Evolutionary conservation across 2,113 vertebrate species (phyloP).

Genomic region (Pica pica): DNA sequence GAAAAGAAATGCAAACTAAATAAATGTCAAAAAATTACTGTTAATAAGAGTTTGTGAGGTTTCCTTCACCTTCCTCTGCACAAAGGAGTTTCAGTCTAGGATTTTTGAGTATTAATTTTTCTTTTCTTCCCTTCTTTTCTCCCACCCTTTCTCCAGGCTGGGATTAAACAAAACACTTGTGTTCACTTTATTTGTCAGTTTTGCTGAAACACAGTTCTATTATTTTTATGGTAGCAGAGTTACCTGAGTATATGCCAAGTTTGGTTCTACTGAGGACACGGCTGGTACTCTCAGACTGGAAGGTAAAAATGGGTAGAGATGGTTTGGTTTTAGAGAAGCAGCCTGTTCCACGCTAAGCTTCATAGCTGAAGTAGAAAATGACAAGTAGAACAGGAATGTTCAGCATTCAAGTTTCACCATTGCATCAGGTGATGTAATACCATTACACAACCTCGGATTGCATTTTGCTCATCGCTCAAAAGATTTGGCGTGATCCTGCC

Average conservation of each 20-base stretch:
- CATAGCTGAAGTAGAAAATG: not conserved
- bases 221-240: not conserved
- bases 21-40: not conserved
- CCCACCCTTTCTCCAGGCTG: not conserved
- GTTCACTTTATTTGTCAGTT: not conserved
- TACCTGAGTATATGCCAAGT: not conserved
- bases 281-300: not conserved
- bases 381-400: not conserved
- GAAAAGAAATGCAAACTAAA: not conserved
- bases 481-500: not conserved
- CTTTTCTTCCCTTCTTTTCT: not conserved
- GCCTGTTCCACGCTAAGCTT: rapidly evolving
- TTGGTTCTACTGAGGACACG: not conserved
- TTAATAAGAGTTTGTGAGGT: not conserved
- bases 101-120: not conserved
- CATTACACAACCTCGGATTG: not conserved
- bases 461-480: not conserved
- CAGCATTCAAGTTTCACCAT: not conserved
- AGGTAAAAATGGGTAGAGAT: not conserved
- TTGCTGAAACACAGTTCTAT: not conserved
- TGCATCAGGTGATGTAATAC: not conserved
- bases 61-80: not conserved
- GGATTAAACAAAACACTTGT: not conserved
- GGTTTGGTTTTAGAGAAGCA: not conserved
- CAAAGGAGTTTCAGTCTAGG: not conserved